Evolutionary conservation across 1,140 invertebrate genomes (phyloP).

Genomic region (Samia ricini): DNA sequence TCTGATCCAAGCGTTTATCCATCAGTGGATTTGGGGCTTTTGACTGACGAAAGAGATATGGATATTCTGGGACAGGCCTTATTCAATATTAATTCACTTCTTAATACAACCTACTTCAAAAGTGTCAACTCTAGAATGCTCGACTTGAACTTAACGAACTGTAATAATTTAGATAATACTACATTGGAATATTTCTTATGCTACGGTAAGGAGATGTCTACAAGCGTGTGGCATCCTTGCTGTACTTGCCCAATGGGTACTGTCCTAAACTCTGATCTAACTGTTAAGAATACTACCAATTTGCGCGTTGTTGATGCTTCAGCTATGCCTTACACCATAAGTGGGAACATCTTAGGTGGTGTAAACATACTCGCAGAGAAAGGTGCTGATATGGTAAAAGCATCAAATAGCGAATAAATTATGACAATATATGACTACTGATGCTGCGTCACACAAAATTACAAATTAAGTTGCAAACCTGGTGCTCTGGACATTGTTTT

Average conservation of each 20-base stretch:
- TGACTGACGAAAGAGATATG: slow-evolving; percentile 10
- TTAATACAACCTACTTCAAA: slow-evolving; percentile 80
- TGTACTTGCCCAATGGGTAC: slow-evolving; percentile 76
- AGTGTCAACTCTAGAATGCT: slow-evolving; percentile 8
- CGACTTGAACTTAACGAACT: slow-evolving; percentile 7
- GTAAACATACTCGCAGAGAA: slow-evolving; percentile 22
- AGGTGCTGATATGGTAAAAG: slow-evolving; percentile 11
- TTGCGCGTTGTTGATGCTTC: slow-evolving; percentile 36
- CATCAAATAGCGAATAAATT: neutral
- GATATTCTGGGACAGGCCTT: slow-evolving; percentile 14
- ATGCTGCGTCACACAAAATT: too few species aligned
- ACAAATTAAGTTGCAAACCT: too few species aligned
- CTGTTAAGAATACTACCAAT: slow-evolving; percentile 54
- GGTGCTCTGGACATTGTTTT: too few species aligned
- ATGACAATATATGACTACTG: too few species aligned
- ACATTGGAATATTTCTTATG: slow-evolving; percentile 58
- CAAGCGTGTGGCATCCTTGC: slow-evolving; percentile 62
- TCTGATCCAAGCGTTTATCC: slow-evolving; percentile 70
- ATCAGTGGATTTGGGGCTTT: slow-evolving; percentile 1
- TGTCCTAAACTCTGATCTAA: slow-evolving; percentile 56
- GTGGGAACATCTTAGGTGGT: slow-evolving; percentile 28
- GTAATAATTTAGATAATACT: neutral
- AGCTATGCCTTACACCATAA: slow-evolving; percentile 25
- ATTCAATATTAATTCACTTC: neutral
- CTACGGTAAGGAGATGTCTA: slow-evolving; percentile 39